Evolutionary conservation across 2,797 vertebrate species (phyloP), one percentile per base, ranked within the genome.

Genomic region (Nyctalus aviator): DNA sequence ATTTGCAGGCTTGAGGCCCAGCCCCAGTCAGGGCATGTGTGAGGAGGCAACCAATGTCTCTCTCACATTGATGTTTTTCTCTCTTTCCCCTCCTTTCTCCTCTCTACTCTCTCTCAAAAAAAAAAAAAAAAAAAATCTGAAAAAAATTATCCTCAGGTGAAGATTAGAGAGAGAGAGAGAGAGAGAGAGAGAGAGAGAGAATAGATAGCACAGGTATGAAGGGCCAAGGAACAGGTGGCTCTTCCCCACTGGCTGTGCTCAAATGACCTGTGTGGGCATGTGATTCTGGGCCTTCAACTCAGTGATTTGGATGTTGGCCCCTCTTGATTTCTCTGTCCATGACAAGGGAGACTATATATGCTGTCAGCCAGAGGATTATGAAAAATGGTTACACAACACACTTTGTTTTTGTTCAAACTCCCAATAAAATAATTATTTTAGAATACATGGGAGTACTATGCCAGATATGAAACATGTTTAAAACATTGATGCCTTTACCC

Each of bases 361-460:
- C 25, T n/a, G 8, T 53, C 48, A 83, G 30, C 21, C 12, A 14
- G 53, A 53, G 25, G 53, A 72, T 57, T 66, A 15, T 23, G 20
- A 62, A 78, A 35, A 13, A 17, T 78, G 18, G 87, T 81, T 50
- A 69, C 44, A 32, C 83, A 79, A 50, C 1, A 8, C 4, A 20
- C 44, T 41, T 72, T 37, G 48, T 32, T 76, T 90, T 82, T 88
- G 25, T 89, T 92, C 30, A 77, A 68, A 85, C 8, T 78, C 30
- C 62, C 21, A 30, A 15, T 53, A 90, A 55, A 79, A 91, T 25
- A 79, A 48, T 62, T 68, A 17, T 68, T 85, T 93, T 17, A 62
- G 44, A 44, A 32, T 62, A 68, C 68, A 12, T 21, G 12, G n/a
- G 57, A 35, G 9, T 48, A 59, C 17, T 75, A 35, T 23, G 66